Evolutionary conservation across 2,113 vertebrate species (phyloP), one percentile per base, ranked within the genome.

Genomic region (Oenanthe oenanthe): DNA sequence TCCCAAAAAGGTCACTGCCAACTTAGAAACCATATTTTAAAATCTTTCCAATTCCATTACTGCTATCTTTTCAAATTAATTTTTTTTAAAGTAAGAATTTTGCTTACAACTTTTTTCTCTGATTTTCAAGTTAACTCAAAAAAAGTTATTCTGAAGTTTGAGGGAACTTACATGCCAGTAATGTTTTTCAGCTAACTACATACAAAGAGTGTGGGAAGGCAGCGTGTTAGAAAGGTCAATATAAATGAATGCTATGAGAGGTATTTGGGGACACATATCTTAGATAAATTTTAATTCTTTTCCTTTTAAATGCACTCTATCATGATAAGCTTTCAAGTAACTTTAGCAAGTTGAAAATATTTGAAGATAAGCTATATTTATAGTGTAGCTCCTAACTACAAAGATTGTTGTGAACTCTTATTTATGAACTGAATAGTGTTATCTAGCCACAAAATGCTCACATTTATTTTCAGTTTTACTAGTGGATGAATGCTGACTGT

Each of bases 201-300:
- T 3, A 56, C 26, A 51, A 94, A 66, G 26, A 67, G 26, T 63
- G 60, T 84, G 53, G 71, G 62, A 89, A 88, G 51, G 73, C 31
- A 80, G 70, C 70, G 17, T 90, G 58, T 88, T 88, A 86, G 83
- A 86, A 94, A 92, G 67, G 60, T 63, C 65, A 75, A 15, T 66
- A 79, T 75, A 88, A 93, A 74, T 67, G 34, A 74, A 80, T 74
- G 71, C 58, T 91, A 34, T 65, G 45, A 94, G 29, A 87, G 58
- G 81, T 73, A 91, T 94, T 73, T 91, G 78, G 71, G 62, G 63
- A 82, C 67, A 91, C 50, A 36, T 77, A 84, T 78, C 53, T 95
- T 40, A 79, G 80, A 89, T 89, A 92, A 89, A 89, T 93, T 93
- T 88, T 80, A 86, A 81, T 81, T 84, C 6, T 92, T 92, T 92